Evolutionary conservation across 2,797 vertebrate genomes (phyloP).

Genomic region (Craterocephalus amniculus): DNA sequence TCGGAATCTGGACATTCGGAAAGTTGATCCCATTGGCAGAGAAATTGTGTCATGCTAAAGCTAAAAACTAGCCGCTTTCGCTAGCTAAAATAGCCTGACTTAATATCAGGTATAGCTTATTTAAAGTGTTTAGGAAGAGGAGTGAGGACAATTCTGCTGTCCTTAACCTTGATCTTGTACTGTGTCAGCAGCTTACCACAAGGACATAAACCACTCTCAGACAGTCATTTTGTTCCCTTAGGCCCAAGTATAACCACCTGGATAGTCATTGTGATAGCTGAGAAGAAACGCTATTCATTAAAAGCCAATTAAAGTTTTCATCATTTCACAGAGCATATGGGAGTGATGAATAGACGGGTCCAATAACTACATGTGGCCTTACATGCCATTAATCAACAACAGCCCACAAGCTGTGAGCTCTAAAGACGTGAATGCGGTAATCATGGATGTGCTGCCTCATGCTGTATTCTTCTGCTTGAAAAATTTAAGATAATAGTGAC

Average conservation of each 20-base stretch:
- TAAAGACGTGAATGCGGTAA: constrained; percentile 16
- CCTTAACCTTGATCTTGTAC: constrained; percentile 7
- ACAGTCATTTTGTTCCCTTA: constrained; percentile 33
- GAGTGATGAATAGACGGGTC: constrained; percentile 66
- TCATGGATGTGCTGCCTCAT: neutral
- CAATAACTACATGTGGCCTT: constrained; percentile 47
- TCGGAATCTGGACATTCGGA: too few species aligned
- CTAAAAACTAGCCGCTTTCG: too few species aligned
- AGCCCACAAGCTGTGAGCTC: constrained; percentile 43
- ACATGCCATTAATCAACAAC: constrained; percentile 64
- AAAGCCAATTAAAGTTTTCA: constrained; percentile 73
- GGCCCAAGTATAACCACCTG: constrained; percentile 57
- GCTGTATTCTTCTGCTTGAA: neutral
- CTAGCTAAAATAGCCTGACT: too few species aligned
- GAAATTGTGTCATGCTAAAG: too few species aligned
- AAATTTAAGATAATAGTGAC: neutral
- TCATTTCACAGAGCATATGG: constrained; percentile 68
- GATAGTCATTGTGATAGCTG: constrained; percentile 45
- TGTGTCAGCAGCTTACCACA: constrained; percentile 18
- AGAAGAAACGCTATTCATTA: constrained; percentile 59
- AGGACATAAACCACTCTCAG: constrained; percentile 5
- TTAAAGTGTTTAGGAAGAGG: too few species aligned
- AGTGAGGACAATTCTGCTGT: neutral
- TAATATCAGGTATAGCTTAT: too few species aligned
- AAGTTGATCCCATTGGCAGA: too few species aligned